Conservation (phyloP, 2,113 vertebrate genomes). For the Smithornis capensis region DNA sequence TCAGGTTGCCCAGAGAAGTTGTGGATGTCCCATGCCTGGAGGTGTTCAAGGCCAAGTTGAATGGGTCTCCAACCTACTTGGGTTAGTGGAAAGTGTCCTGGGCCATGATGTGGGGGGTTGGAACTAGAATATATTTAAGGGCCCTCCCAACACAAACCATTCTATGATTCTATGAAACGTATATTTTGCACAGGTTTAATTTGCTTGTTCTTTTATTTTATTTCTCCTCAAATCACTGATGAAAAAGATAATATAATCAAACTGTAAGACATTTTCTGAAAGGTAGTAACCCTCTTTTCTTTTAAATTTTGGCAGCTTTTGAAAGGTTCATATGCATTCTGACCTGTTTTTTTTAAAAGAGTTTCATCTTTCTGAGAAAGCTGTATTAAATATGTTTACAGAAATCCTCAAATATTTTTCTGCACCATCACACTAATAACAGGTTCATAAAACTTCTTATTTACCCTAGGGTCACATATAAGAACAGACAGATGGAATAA, state of each 20-base stretch:
- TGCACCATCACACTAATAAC: not conserved
- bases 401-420: not conserved
- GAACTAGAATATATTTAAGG: not conserved
- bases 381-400: not conserved
- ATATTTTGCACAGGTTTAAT: not conserved
- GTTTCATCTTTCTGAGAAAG: not conserved
- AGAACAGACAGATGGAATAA: not conserved
- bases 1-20: not conserved
- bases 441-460: not conserved
- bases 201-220: not conserved
- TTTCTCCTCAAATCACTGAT: not conserved
- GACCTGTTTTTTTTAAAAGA: not conserved
- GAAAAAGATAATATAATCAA: not conserved
- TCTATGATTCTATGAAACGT: not conserved
- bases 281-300: not conserved
- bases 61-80: not conserved
- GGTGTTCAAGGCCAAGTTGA: accelerated
- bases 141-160: not conserved
- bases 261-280: not conserved
- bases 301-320: not conserved
- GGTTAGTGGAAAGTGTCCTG: not conserved
- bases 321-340: not conserved
- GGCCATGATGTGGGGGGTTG: not conserved
- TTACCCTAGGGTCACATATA: not conserved
- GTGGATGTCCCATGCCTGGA: too few species aligned